Evolutionary conservation across 1,140 invertebrate genomes (phyloP), one percentile per base, ranked within the genome.

Genomic region (Hesperophylax magnus): DNA sequence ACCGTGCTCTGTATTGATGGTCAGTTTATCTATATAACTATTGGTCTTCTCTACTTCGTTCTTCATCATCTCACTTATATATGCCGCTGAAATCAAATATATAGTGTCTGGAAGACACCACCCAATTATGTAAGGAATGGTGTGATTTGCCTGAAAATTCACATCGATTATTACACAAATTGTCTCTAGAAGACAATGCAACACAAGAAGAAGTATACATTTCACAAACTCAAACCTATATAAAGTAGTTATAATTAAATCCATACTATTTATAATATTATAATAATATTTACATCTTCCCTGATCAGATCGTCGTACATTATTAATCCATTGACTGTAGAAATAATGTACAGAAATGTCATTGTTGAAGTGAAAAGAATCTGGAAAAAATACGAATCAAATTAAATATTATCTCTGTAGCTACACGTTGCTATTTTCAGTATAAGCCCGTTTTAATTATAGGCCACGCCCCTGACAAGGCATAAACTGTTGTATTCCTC

Each of bases 1-100:
- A 47, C 77, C 77, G 6, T 27, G 39, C 39, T 78, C 61, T n/a
- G 82, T 60, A 39, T 77, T 60, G 53, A 83, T 83, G 39, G 58
- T 79, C 14, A 83, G 63, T 79, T 83, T 83, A 54, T 83, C 82
- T 17, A 83, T 77, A 14, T 71, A 77, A 76, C 72, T 79, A 27
- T 81, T 71, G 9, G 79, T 81, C 27, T 75, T 76, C 24, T 79
- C 82, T 18, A 83, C 77, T 79, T 83, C 79, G 18, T 47, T 83
- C 69, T 83, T 83, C 22, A 83, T 65, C 20, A 58, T 56, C 47
- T 80, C 82, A 60, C 79, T 79, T 47, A 76, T 79, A 31, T 79
- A 81, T 31, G 79, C 72, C 14, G 79, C 82, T 24, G 72, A 78
- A 7, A 79, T n/a, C 27, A 83, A 53, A 18, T 79, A 81, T 7